These are phyloP conservation scores for Leuctra nigra DNA, from an alignment of 2,888 invertebrate species.

Conservation along the genomic window DNA sequence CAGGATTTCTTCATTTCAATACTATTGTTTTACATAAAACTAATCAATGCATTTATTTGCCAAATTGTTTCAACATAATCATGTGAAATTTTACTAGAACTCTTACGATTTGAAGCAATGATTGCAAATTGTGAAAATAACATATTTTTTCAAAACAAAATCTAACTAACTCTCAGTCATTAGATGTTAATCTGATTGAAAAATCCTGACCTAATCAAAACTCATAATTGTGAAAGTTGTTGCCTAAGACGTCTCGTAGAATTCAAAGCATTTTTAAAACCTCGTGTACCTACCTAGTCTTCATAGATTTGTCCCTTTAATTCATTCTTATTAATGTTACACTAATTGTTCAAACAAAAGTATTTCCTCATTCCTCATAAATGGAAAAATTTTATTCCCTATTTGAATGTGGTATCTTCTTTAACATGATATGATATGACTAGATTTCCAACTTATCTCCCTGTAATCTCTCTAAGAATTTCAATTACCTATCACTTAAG, in stretches of 20 bases:
- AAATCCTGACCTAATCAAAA: slow-evolving; percentile 9
- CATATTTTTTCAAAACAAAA: too few relatives aligned
- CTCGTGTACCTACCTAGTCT: slow-evolving; percentile 15
- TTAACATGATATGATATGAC: slow-evolving; percentile 1
- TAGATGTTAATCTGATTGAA: too few relatives aligned
- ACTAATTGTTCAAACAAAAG: slow-evolving; percentile 5
- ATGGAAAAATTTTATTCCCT: slow-evolving; percentile 20
- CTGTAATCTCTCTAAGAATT: slow-evolving; percentile 18
- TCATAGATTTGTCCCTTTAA: slow-evolving; percentile 12
- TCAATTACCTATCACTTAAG: too few relatives aligned
- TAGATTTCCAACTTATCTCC: slow-evolving; percentile 12
- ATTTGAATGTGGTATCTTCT: slow-evolving; percentile 22
- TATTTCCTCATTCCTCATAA: slow-evolving; percentile 15
- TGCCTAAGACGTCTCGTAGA: slow-evolving; percentile 2
- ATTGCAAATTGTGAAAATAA: too few relatives aligned
- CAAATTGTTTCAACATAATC: too few relatives aligned
- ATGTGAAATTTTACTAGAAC: too few relatives aligned
- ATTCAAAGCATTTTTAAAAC: slow-evolving; percentile 15
- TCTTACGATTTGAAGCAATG: too few relatives aligned
- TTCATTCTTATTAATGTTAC: slow-evolving; percentile 14
- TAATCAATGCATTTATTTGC: too few relatives aligned
- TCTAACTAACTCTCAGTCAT: too few relatives aligned
- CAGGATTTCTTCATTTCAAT: background rate
- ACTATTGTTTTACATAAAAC: background rate
- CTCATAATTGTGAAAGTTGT: background rate